phyloP scores from a whole-genome alignment of 2,797 vertebrate genomes.

The Enteromius argenteus region DNA sequence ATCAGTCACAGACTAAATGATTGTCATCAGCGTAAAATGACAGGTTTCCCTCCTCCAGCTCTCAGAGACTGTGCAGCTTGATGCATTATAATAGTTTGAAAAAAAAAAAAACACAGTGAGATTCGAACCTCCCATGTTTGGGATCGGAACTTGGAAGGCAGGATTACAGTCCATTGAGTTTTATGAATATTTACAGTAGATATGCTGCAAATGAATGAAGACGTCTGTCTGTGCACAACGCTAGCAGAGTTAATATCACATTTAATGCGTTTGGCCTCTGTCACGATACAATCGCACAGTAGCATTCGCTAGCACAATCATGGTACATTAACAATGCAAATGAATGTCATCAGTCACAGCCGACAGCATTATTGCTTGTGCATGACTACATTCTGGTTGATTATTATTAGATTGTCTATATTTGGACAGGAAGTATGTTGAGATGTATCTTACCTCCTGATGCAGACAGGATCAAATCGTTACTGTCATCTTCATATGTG shows the following conservation, averaged over 20 bases:
- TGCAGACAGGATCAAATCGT: conserved; percentile 88
- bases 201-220: not conserved
- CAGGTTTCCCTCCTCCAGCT: conserved; percentile 44
- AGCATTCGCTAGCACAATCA: conserved; percentile 22
- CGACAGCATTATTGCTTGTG: conserved; percentile 45
- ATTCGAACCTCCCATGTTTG: not conserved
- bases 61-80: conserved; percentile 1
- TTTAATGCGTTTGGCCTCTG: conserved; percentile 11
- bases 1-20: conserved; percentile 35
- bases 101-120: not conserved
- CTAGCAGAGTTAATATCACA: conserved; percentile 1
- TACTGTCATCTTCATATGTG: conserved; percentile 90
- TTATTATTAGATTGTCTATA: conserved; percentile 38
- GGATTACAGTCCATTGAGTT: conserved; percentile 6
- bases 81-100: conserved; percentile 43
- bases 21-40: conserved; percentile 52
- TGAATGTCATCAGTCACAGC: conserved; percentile 44
- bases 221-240: not conserved
- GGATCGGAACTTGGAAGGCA: not conserved
- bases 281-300: conserved; percentile 11
- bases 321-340: conserved; percentile 48
- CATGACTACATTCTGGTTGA: conserved; percentile 36
- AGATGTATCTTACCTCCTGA: conserved; percentile 87
- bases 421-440: conserved; percentile 19
- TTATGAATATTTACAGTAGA: conserved; percentile 9